phyloP scores from a whole-genome alignment of 92 coral and sea anemone genomes.

The Epizoanthus ramosus region DNA sequence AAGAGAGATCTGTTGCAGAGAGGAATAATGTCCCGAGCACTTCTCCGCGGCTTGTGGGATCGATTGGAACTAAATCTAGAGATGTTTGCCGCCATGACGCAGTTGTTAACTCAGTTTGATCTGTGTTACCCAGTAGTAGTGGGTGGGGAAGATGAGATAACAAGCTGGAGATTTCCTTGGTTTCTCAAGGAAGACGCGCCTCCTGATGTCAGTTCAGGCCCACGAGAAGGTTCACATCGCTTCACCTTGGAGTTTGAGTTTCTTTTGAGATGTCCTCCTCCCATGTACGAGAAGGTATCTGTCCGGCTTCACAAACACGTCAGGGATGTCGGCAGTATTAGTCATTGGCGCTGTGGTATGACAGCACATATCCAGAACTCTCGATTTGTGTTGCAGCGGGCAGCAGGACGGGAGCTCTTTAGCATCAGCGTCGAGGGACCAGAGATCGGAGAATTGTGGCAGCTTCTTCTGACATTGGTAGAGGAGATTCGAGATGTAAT shows the following conservation, averaged over 20 bases:
- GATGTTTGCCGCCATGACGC: conserved; percentile 61
- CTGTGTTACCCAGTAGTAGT: conserved; percentile 53
- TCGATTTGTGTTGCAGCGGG: conserved; percentile 46
- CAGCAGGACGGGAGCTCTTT: conserved; percentile 31
- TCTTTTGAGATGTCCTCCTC: conserved; percentile 52
- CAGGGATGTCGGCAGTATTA: conserved; percentile 51
- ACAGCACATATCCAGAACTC: conserved; percentile 44
- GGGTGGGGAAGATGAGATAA: conserved; percentile 18
- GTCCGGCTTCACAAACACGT: conserved; percentile 60
- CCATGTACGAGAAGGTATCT: conserved; percentile 60
- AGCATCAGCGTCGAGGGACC: conserved; percentile 55
- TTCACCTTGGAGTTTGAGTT: conserved; percentile 63
- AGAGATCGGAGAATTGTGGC: conserved; percentile 51
- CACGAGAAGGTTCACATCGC: not conserved
- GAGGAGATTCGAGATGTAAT: conserved; percentile 42
- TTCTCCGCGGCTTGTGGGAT: conserved; percentile 57
- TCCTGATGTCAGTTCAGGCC: not conserved
- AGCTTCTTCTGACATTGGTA: conserved; percentile 42
- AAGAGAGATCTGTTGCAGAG: conserved; percentile 50
- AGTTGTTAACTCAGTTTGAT: conserved; percentile 65
- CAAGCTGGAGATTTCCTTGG: conserved; percentile 69
- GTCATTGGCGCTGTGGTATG: conserved; percentile 67
- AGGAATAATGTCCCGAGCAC: conserved; percentile 58
- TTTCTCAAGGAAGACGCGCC: conserved; percentile 53
- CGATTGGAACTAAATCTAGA: conserved; percentile 43